Conservation (phyloP, 2,888 invertebrate species). For the Yponomeuta cagnagella region DNA sequence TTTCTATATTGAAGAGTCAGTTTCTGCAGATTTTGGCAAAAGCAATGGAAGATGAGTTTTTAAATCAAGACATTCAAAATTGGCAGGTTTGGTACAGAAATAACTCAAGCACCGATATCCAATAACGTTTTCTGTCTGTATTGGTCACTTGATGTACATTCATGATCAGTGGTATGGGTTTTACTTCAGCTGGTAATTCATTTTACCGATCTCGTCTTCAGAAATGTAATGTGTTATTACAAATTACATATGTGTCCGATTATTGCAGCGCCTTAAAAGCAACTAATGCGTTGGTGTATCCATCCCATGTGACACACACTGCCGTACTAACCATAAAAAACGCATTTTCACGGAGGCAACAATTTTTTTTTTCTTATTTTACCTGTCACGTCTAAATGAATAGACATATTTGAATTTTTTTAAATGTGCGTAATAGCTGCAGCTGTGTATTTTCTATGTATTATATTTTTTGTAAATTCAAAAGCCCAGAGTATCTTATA, state of each 20-base stretch:
- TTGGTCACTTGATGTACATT: constrained; percentile 13
- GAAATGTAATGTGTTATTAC: constrained; percentile 15
- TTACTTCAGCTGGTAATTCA: constrained; percentile 11
- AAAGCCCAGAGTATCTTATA: too few relatives aligned
- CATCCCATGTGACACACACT: constrained; percentile 11
- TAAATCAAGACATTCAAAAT: constrained; percentile 14
- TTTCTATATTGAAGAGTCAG: neutral
- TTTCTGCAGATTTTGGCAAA: constrained; percentile 11
- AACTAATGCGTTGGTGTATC: constrained; percentile 13
- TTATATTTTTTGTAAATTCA: too few relatives aligned
- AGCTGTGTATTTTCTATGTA: too few relatives aligned
- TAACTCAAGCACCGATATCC: constrained; percentile 15
- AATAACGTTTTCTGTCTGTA: constrained; percentile 12
- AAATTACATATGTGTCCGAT: constrained; percentile 11
- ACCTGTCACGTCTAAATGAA: too few relatives aligned
- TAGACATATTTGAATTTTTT: too few relatives aligned
- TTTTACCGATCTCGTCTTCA: constrained; percentile 16
- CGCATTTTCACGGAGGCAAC: constrained; percentile 12
- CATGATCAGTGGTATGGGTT: constrained; percentile 12
- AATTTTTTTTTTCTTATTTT: too few relatives aligned
- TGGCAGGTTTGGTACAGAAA: constrained; percentile 16
- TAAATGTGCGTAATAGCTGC: too few relatives aligned
- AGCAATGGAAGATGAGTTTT: constrained; percentile 15
- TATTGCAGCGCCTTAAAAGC: constrained; percentile 12
- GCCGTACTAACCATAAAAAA: constrained; percentile 14